A percentile compares a stretch with the other conserved stretches of the same genome.
These are phyloP conservation scores for Xenopus laevis DNA, from an alignment of 2,113 vertebrate genomes.

Conservation along the genomic window DNA sequence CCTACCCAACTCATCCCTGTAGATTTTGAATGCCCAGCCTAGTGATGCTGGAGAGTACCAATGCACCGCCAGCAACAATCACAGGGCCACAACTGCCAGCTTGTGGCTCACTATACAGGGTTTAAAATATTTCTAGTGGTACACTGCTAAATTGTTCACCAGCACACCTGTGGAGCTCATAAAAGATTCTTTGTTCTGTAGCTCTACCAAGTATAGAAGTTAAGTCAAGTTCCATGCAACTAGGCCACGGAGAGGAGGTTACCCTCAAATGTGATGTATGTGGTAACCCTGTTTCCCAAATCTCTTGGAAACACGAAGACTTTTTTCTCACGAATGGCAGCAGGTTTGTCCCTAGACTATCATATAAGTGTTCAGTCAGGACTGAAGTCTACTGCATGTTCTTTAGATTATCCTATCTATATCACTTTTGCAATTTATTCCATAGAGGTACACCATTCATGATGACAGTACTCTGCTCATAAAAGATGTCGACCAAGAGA, in stretches of 20 bases:
- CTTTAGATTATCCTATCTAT: no score
- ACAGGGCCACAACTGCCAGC: constrained; percentile 60
- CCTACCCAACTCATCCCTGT: constrained; percentile 68
- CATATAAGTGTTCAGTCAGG: no score
- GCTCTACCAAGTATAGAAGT: constrained; percentile 77
- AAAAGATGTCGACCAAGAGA: constrained; percentile 69
- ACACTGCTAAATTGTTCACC: no score
- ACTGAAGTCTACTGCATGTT: no score
- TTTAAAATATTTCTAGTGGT: constrained; percentile 45
- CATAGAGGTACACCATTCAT: constrained; percentile 56
- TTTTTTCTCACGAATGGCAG: constrained; percentile 55
- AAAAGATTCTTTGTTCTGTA: constrained; percentile 43
- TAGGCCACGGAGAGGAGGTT: constrained; percentile 74
- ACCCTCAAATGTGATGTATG: constrained; percentile 72
- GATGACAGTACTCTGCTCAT: constrained; percentile 74
- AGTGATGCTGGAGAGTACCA: constrained; percentile 74
- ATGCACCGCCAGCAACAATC: constrained; percentile 68
- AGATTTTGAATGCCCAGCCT: constrained; percentile 56
- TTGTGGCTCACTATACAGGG: constrained; percentile 81
- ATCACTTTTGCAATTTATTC: background rate
- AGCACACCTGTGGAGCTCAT: no score
- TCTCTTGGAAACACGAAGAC: constrained; percentile 76
- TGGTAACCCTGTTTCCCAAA: constrained; percentile 70
- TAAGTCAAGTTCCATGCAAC: constrained; percentile 61
- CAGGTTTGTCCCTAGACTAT: constrained; percentile 50